phyloP scores from a whole-genome alignment of 2,113 vertebrate genomes.

The Pollimyrus isidori region DNA sequence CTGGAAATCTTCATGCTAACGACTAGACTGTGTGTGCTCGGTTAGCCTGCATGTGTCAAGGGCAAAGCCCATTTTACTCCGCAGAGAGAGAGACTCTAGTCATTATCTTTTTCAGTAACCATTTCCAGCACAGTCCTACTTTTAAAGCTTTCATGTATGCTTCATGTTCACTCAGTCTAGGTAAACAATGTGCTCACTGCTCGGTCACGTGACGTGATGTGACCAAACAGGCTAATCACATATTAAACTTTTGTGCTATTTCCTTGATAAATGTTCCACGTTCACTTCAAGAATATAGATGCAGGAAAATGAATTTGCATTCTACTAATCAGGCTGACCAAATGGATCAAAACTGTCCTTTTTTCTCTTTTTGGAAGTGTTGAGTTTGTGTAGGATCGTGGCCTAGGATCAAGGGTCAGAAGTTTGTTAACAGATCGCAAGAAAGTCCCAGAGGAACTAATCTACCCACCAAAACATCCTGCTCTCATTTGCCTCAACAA shows the following conservation, averaged over 20 bases:
- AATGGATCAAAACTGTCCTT: constrained; percentile 52
- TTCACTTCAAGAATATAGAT: constrained; percentile 38
- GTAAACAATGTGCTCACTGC: background rate
- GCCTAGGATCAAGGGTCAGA: constrained; percentile 42
- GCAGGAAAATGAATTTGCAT: constrained; percentile 56
- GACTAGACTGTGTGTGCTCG: background rate
- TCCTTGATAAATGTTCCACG: background rate
- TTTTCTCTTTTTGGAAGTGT: constrained; percentile 49
- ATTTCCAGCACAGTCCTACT: background rate
- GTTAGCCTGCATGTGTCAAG: background rate
- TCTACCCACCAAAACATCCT: constrained; percentile 50
- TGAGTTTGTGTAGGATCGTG: constrained; percentile 52
- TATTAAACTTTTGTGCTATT: background rate
- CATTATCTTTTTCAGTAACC: background rate
- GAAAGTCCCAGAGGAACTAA: constrained; percentile 46
- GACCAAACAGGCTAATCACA: background rate
- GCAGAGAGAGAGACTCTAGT: background rate
- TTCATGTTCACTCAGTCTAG: background rate
- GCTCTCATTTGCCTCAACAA: constrained; percentile 33
- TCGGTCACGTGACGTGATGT: background rate
- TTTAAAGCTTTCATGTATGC: background rate
- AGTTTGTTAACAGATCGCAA: constrained; percentile 58
- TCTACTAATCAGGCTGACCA: constrained; percentile 57
- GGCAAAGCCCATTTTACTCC: background rate
- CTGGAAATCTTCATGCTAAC: background rate